phyloP scores from a whole-genome alignment of 2,797 vertebrate species.

The Saguinus oedipus region DNA sequence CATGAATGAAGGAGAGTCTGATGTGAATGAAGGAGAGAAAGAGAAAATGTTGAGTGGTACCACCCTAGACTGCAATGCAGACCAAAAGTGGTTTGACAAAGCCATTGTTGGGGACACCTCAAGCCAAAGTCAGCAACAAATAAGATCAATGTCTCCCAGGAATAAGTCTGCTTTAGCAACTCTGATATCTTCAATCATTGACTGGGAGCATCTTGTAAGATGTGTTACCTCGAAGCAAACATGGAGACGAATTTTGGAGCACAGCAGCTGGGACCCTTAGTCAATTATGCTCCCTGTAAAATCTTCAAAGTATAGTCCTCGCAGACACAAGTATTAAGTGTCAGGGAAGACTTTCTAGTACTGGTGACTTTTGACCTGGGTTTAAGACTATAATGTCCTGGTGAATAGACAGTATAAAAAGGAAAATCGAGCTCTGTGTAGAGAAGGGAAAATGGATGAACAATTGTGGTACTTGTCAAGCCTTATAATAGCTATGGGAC shows the following conservation, averaged over 20 bases:
- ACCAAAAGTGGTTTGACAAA: neutral
- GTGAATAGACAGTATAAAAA: neutral
- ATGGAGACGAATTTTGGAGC: neutral
- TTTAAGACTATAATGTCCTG: neutral
- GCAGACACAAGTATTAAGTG: neutral
- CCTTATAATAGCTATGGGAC: neutral
- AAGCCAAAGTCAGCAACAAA: slow-evolving; percentile 29
- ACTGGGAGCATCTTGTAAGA: neutral
- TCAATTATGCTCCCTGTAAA: neutral
- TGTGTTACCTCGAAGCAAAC: neutral
- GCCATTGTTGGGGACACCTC: neutral
- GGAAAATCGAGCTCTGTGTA: neutral
- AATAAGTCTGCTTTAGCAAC: slow-evolving; percentile 2
- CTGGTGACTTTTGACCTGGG: neutral
- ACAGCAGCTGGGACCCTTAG: neutral
- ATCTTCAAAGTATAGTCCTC: neutral
- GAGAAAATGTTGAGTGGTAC: neutral
- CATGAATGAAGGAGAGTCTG: neutral
- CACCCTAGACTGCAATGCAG: neutral
- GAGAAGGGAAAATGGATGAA: neutral
- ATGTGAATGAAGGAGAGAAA: neutral
- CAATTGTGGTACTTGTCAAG: neutral
- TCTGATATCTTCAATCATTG: neutral
- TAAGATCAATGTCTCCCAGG: neutral
- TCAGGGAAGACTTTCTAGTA: neutral